Percentiles rank a stretch among this genome's conserved stretches.
Evolutionary conservation across 2,797 vertebrate species (phyloP).

Genomic region (Chaetophractus vellerosus): DNA sequence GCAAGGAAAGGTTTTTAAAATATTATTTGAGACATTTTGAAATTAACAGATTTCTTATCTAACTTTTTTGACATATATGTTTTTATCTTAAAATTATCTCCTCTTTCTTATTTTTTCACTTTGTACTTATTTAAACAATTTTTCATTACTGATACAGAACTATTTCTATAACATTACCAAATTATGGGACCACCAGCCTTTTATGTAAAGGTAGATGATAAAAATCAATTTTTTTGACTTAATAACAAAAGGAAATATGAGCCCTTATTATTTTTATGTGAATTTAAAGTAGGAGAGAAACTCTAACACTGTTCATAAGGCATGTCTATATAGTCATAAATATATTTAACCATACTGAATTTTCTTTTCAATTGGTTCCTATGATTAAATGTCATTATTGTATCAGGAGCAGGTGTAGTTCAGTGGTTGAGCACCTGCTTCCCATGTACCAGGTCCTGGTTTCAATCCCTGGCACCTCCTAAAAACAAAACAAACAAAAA

Average conservation of each 20-base stretch:
- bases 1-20: slow-evolving; percentile 39
- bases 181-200: not conserved
- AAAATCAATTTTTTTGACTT: slow-evolving; percentile 46
- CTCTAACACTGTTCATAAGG: not conserved
- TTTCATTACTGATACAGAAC: slow-evolving; percentile 24
- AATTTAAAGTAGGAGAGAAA: slow-evolving; percentile 28
- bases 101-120: not conserved
- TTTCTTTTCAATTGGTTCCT: not conserved
- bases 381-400: not conserved
- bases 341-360: not conserved
- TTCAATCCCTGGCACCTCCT: too few relatives aligned
- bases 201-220: not conserved
- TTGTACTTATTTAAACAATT: not conserved
- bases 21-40: slow-evolving; percentile 11
- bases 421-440: too few relatives aligned
- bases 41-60: slow-evolving; percentile 32
- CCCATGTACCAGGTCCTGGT: too few relatives aligned
- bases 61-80: not conserved
- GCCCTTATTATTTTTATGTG: not conserved
- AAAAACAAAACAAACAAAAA: too few relatives aligned
- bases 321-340: not conserved
- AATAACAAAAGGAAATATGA: slow-evolving; percentile 4
- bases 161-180: not conserved
- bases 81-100: not conserved
- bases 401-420: too few relatives aligned